These are phyloP conservation scores for Drosophila tani DNA, from an alignment of 1,140 invertebrate species.

Conservation along the genomic window DNA sequence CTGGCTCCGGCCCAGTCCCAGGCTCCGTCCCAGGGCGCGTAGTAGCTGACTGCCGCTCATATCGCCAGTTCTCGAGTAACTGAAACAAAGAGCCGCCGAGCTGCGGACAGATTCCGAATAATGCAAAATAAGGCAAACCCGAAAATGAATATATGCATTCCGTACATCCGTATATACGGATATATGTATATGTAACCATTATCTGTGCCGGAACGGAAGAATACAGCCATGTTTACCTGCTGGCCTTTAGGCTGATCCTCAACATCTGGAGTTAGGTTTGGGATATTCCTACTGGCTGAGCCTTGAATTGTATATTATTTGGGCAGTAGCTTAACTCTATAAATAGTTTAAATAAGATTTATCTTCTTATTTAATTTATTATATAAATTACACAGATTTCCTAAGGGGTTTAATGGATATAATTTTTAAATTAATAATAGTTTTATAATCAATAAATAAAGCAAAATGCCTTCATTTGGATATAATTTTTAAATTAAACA, in stretches of 20 bases:
- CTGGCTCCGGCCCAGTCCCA: constrained; percentile 60
- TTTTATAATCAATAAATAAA: too few relatives aligned
- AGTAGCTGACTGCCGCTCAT: constrained; percentile 64
- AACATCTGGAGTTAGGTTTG: not conserved
- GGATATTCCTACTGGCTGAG: not conserved
- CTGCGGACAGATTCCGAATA: constrained; percentile 26
- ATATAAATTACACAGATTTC: too few relatives aligned
- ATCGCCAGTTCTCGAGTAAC: constrained; percentile 50
- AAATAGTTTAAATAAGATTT: too few relatives aligned
- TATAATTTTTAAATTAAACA: too few relatives aligned
- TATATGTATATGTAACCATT: constrained; percentile 39
- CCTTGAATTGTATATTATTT: not conserved
- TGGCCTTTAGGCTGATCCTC: constrained; percentile 47
- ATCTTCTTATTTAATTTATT: too few relatives aligned
- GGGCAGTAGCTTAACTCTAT: too few relatives aligned
- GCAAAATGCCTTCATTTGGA: too few relatives aligned
- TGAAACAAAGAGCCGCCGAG: constrained; percentile 47
- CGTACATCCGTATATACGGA: constrained; percentile 21
- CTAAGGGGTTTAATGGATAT: too few relatives aligned
- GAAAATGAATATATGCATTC: constrained; percentile 54
- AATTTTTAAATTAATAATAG: too few relatives aligned
- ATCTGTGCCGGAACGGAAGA: constrained; percentile 40
- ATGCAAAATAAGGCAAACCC: constrained; percentile 62
- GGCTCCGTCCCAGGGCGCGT: constrained; percentile 49
- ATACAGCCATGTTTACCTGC: constrained; percentile 55